A percentile compares a stretch with the other conserved stretches of the same genome.
These are phyloP conservation scores for Amphibalanus amphitrite DNA, from an alignment of 1,140 invertebrate species.

Conservation along the genomic window DNA sequence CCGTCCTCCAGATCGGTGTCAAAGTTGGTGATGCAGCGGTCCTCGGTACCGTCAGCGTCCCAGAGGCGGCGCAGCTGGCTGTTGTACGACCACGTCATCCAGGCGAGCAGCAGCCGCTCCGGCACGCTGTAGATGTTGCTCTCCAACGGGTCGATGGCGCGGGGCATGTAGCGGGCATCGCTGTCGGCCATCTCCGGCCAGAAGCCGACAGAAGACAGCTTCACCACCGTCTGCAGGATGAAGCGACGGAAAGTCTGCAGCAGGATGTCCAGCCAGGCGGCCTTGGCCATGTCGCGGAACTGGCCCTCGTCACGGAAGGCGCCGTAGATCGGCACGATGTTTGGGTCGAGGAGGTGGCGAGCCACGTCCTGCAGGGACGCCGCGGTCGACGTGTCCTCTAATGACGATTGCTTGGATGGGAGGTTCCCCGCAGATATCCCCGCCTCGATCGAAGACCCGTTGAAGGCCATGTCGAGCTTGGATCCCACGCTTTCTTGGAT, in stretches of 20 bases:
- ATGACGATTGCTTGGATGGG: neutral
- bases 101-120: neutral
- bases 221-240: neutral
- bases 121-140: neutral
- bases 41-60: neutral
- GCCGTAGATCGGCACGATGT: neutral
- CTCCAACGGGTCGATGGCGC: neutral
- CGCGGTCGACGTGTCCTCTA: neutral
- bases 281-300: neutral
- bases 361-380: neutral
- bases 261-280: neutral
- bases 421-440: neutral
- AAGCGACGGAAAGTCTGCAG: neutral
- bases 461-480: neutral
- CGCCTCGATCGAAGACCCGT: neutral
- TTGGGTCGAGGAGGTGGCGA: neutral
- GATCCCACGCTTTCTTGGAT: neutral
- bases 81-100: neutral
- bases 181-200: neutral
- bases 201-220: neutral
- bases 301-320: neutral
- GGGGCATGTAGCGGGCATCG: neutral
- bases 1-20: neutral
- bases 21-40: neutral
- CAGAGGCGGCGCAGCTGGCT: neutral